Percentiles rank a stretch among this genome's conserved stretches.
Evolutionary conservation across 37 sponge, comb jelly and placozoan genomes (phyloP).

Genomic region (Diacarnus erythraeanus): DNA sequence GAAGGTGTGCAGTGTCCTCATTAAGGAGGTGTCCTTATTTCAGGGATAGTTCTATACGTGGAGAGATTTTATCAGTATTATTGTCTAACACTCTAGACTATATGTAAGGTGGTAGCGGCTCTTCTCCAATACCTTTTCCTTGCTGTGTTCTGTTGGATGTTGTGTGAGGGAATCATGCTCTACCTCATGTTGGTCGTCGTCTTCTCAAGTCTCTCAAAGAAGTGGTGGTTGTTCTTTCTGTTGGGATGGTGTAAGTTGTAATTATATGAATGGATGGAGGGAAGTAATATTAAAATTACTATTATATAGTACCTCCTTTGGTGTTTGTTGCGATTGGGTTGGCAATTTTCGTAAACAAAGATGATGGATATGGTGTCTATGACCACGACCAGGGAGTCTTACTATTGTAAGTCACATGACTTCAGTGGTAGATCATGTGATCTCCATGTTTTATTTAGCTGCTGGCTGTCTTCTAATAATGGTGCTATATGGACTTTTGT

Average conservation of each 20-base stretch:
- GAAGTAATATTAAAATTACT: background rate
- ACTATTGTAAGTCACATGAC: too few relatives aligned
- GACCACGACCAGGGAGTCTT: background rate
- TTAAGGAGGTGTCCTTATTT: background rate
- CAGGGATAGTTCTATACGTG: too few relatives aligned
- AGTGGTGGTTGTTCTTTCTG: constrained; percentile 56
- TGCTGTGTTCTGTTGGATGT: constrained; percentile 66
- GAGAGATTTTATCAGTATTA: too few relatives aligned
- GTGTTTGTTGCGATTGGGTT: constrained; percentile 39
- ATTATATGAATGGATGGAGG: background rate
- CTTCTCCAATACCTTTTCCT: constrained; percentile 57
- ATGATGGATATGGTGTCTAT: constrained; percentile 24
- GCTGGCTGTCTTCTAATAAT: constrained; percentile 35
- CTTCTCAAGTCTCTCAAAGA: constrained; percentile 27
- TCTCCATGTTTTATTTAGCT: constrained; percentile 23
- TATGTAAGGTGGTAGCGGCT: constrained; percentile 21
- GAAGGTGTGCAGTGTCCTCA: too few relatives aligned
- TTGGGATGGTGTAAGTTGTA: constrained; percentile 49
- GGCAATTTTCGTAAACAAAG: constrained; percentile 14
- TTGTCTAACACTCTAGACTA: background rate
- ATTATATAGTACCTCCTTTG: constrained; percentile 33
- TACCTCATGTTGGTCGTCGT: constrained; percentile 64
- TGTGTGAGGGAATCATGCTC: constrained; percentile 70
- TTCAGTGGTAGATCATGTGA: background rate
- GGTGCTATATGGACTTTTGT: constrained; percentile 49